Evolutionary conservation across 2,797 vertebrate genomes (phyloP).

Genomic region (Nothura maculosa): DNA sequence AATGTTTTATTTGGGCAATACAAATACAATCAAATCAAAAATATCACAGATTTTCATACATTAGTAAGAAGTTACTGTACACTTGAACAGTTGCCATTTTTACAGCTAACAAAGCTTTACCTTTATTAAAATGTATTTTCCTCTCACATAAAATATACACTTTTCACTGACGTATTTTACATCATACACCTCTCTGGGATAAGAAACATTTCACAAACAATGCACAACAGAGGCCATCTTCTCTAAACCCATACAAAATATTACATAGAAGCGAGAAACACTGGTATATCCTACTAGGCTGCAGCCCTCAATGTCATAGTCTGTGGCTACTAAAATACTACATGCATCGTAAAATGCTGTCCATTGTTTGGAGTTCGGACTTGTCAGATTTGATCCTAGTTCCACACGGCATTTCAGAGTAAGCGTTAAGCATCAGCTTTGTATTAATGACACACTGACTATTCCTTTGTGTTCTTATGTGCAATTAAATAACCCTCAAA

Average conservation of each 20-base stretch:
- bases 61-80: conserved; percentile 82
- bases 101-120: conserved; percentile 76
- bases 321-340: conserved; percentile 65
- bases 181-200: conserved; percentile 73
- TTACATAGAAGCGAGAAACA: conserved; percentile 68
- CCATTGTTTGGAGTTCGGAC: conserved; percentile 23
- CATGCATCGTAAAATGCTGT: conserved; percentile 59
- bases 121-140: conserved; percentile 80
- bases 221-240: conserved; percentile 70
- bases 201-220: conserved; percentile 76
- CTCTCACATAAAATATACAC: conserved; percentile 78
- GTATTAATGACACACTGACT: conserved; percentile 36
- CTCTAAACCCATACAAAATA: conserved; percentile 65
- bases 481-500: conserved; percentile 40
- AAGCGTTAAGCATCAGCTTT: conserved; percentile 23
- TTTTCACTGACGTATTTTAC: conserved; percentile 78
- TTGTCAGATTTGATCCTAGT: conserved; percentile 27
- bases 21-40: conserved; percentile 79
- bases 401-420: conserved; percentile 3
- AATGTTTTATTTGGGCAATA: conserved; percentile 80
- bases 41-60: conserved; percentile 78
- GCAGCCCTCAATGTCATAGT: conserved; percentile 54
- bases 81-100: conserved; percentile 77
- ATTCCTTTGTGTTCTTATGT: conserved; percentile 48
- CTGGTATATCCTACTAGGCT: conserved; percentile 64